Base-by-base conservation (phyloP, 1,140 invertebrate species). In the Anagrus nilaparvatae region DNA sequence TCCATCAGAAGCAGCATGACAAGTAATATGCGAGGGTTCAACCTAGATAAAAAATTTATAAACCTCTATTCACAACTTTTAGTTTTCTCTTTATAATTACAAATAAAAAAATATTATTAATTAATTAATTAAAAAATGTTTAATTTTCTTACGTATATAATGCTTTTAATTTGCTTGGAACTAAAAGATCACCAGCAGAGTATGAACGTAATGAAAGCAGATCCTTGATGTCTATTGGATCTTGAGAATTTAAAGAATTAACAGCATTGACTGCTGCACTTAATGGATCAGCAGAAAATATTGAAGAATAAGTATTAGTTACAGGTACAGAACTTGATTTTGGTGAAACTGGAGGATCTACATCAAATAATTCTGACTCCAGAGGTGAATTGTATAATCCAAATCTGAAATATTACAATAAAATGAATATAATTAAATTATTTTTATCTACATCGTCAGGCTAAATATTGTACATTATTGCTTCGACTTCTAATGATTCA, bases 381-480 rank as follows among this genome's bases (percentile, higher is more conserved):
- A 92, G 81, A 6, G 88, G 88, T 34, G 81, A 80, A 4, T 87
- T 87, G 61, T 91, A 91, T 5, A 93, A 68, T 9, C 89, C 89
- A 63, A 88, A 92, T 53, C 86, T 85, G 54, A 7, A 55, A n/a
- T n/a, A n/a, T n/a, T n/a, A n/a, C n/a, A n/a, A n/a, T n/a, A n/a
- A n/a, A n/a, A 87, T 74, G 14, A 74, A 74, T 1, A 96, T 76
- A n/a, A 77, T 79, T 70, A 93, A 89, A 58, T 95, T 87, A 25
- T 81, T 74, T 23, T 78, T 76, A 46, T 78, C 76, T 3, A 65
- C 62, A 18, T 73, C 70, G 3, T 65, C 47, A 1, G 71, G 68
- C 4, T 82, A 76, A 24, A 77, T 56, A 56, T 86, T 83, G 49
- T 79, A 83, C 41, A 85, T 67, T 24, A 82, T 74, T 40, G 82